A percentile compares a stretch with the other conserved stretches of the same genome.
Conservation (phyloP, 2,888 invertebrate genomes). For the Caenorhabditis sp. region DNA sequence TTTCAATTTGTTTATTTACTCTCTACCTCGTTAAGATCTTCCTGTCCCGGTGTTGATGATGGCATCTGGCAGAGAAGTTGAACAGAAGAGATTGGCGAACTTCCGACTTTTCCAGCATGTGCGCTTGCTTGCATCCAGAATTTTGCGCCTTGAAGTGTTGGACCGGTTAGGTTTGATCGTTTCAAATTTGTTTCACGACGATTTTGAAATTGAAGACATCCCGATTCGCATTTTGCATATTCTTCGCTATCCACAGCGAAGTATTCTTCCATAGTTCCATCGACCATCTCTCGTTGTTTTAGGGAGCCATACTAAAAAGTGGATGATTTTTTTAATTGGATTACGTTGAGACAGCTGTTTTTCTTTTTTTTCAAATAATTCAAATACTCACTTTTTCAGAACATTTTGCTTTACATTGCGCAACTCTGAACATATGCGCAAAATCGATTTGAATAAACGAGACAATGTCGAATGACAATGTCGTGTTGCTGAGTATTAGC, state of each 20-base stretch:
- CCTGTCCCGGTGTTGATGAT: slow-evolving; percentile 45
- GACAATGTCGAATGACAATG: slow-evolving; percentile 57
- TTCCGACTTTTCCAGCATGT: slow-evolving; percentile 46
- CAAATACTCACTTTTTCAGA: slow-evolving; percentile 65
- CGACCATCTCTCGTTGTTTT: slow-evolving; percentile 29
- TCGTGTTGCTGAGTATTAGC: slow-evolving; percentile 10
- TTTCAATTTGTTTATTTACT: slow-evolving; percentile 1
- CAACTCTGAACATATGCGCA: slow-evolving; percentile 62
- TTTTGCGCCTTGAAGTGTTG: slow-evolving; percentile 47
- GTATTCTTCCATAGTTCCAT: slow-evolving; percentile 45
- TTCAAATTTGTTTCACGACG: slow-evolving; percentile 38
- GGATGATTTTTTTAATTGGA: slow-evolving; percentile 3
- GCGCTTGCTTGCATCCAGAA: slow-evolving; percentile 54
- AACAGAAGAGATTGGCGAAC: slow-evolving; percentile 50
- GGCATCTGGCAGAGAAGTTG: slow-evolving; percentile 60
- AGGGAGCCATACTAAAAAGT: slow-evolving; percentile 49
- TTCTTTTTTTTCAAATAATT: not conserved
- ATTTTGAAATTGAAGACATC: slow-evolving; percentile 52
- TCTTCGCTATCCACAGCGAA: slow-evolving; percentile 38
- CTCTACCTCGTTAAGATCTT: slow-evolving; percentile 47
- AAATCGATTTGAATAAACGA: slow-evolving; percentile 69
- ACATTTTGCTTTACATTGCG: slow-evolving; percentile 68
- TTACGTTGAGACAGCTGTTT: not conserved
- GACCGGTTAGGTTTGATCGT: slow-evolving; percentile 37
- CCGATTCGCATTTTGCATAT: slow-evolving; percentile 52